Evolutionary conservation across 2,113 vertebrate genomes (phyloP).

Genomic region (rat (Rattus norvegicus)): GRCr8 NC_086028.1:99481501-99482000

Average conservation of each 20-base stretch:
- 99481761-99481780: fast-evolving
- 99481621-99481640: not conserved
- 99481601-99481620: not conserved
- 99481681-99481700: not conserved
- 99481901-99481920: not conserved
- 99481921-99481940: not conserved
- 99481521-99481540: conserved; percentile 42
- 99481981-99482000: not conserved
- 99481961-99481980: fast-evolving
- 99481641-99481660: not conserved
- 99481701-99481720: too few species aligned
- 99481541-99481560: conserved; percentile 12
- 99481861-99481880: not conserved
- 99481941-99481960: not conserved
- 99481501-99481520: conserved; percentile 69
- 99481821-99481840: fast-evolving
- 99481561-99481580: not conserved
- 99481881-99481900: not conserved
- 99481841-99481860: too few species aligned
- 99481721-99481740: not conserved
- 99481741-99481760: not conserved
- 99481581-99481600: fast-evolving
- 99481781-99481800: not conserved
- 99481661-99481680: not conserved
- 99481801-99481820: not conserved